phyloP scores from a whole-genome alignment of 1,140 invertebrate species.

The Drosophila azteca region DNA sequence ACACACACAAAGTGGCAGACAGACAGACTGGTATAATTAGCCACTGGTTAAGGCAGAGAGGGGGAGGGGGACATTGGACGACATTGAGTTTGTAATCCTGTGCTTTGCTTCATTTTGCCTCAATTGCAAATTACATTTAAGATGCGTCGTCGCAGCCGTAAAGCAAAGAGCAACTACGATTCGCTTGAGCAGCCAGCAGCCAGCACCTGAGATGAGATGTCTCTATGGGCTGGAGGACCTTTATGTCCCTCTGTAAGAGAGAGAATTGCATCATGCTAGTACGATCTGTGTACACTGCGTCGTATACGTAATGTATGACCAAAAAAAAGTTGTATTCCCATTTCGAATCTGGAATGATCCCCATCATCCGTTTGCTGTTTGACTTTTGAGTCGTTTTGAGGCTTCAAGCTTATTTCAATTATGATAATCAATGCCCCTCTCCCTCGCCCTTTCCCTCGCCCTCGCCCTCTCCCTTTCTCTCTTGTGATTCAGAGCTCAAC shows the following conservation, averaged over 20 bases:
- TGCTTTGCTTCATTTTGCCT: not conserved
- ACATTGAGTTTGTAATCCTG: conserved; percentile 39
- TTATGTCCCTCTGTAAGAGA: not conserved
- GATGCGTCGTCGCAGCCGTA: conserved; percentile 18
- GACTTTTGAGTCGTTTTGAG: conserved; percentile 20
- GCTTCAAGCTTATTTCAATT: conserved; percentile 47
- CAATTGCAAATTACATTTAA: conserved; percentile 57
- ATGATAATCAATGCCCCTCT: conserved; percentile 56
- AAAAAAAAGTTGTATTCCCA: not conserved
- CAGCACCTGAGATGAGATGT: not conserved
- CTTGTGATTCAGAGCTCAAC: conserved; percentile 31
- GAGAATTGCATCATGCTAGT: no score
- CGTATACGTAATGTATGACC: no score
- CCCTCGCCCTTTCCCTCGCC: not conserved
- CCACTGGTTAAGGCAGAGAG: not conserved
- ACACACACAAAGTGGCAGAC: conserved; percentile 7
- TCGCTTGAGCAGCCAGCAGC: conserved; percentile 6
- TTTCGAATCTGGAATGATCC: not conserved
- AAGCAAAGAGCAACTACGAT: conserved; percentile 27
- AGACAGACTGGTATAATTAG: conserved; percentile 34
- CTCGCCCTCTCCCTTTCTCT: conserved; percentile 6
- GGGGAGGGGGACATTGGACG: not conserved
- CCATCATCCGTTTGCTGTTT: conserved; percentile 29
- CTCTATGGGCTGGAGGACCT: not conserved
- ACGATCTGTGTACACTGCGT: no score